These are phyloP conservation scores for Drosophila tropicalis DNA, from an alignment of 1,140 invertebrate genomes.

Conservation along the genomic window DNA sequence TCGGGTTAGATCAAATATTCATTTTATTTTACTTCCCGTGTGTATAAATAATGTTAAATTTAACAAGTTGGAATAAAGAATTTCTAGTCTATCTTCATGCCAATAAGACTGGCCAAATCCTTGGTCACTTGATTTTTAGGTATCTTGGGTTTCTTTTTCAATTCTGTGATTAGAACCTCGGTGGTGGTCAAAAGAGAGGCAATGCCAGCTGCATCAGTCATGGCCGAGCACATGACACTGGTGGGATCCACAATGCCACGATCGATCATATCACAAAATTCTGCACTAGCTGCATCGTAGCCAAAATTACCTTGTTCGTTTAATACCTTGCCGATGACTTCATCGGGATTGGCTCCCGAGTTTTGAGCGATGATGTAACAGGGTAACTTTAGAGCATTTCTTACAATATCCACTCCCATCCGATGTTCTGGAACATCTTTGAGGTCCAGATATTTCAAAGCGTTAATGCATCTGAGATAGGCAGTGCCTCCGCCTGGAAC, in stretches of 20 bases:
- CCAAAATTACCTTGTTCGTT: constrained; percentile 88
- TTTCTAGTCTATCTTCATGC: constrained; percentile 16
- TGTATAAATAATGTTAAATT: background rate
- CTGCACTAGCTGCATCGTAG: constrained; percentile 94
- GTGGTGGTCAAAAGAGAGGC: constrained; percentile 91
- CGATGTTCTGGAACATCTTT: constrained; percentile 33
- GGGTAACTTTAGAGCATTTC: constrained; percentile 87
- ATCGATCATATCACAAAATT: constrained; percentile 95
- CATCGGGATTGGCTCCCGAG: constrained; percentile 93
- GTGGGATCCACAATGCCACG: constrained; percentile 97
- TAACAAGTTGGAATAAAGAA: background rate
- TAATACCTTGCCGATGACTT: constrained; percentile 92
- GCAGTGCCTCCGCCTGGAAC: constrained; percentile 80
- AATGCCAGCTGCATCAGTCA: constrained; percentile 94
- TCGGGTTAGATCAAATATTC: too few relatives aligned
- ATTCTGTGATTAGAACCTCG: constrained; percentile 83
- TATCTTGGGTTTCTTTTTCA: constrained; percentile 12
- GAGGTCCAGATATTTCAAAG: constrained; percentile 43
- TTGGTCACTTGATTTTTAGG: constrained; percentile 35
- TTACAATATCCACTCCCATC: constrained; percentile 87
- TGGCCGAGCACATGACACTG: constrained; percentile 94
- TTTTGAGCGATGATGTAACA: constrained; percentile 95
- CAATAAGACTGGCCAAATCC: constrained; percentile 39
- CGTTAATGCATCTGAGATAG: constrained; percentile 66
- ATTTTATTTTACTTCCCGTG: too few relatives aligned